These are phyloP conservation scores for Chionomys nivalis DNA, from an alignment of 2,113 vertebrate species.

Conservation along the genomic window DNA sequence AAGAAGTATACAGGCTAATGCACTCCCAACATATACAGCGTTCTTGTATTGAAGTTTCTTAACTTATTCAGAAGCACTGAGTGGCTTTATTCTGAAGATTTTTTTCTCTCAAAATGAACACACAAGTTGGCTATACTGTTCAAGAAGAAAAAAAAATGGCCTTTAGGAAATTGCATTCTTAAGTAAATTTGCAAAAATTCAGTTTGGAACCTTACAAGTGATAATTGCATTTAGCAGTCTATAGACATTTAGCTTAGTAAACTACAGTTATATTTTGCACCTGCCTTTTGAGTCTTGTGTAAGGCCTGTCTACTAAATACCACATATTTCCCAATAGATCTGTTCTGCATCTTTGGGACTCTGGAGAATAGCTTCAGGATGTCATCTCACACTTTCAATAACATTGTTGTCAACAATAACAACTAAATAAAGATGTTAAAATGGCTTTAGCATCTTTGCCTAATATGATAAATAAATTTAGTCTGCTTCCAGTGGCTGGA, in stretches of 20 bases:
- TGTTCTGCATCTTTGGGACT: not conserved
- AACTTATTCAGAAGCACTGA: slow-evolving; percentile 34
- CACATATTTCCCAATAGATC: not conserved
- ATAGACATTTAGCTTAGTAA: not conserved
- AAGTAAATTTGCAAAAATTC: slow-evolving; percentile 25
- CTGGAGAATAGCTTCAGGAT: not conserved
- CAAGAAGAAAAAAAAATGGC: not conserved
- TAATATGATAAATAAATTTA: not conserved
- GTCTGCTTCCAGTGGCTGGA: not conserved
- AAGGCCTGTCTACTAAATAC: not conserved
- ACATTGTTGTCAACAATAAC: not conserved
- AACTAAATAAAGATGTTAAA: not conserved
- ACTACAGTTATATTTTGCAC: not conserved
- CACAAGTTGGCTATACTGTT: not conserved
- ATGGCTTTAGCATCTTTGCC: not conserved
- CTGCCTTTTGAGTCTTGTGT: not conserved
- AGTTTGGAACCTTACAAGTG: not conserved
- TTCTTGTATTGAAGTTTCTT: slow-evolving; percentile 28
- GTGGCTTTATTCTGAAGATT: not conserved
- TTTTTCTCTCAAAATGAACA: slow-evolving; percentile 3
- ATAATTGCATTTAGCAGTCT: not conserved
- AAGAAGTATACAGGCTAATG: not conserved
- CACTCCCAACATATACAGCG: not conserved
- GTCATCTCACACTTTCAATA: not conserved
- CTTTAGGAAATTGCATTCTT: not conserved